Conservation (phyloP, 2,797 vertebrate genomes). For the Gorsachius magnificus region DNA sequence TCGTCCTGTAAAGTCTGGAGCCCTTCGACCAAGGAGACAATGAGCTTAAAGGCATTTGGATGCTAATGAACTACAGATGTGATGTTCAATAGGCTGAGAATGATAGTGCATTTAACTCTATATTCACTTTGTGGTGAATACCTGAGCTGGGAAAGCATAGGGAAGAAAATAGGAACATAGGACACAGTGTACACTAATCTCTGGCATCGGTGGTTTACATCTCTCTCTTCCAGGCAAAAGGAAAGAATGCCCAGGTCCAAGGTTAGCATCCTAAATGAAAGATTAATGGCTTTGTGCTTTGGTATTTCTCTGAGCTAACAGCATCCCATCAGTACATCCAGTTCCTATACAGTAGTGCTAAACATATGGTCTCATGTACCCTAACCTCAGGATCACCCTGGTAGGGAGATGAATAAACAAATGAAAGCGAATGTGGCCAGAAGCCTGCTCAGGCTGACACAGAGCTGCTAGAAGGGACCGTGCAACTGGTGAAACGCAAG, state of each 20-base stretch:
- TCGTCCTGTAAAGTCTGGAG: background rate
- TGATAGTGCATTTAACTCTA: background rate
- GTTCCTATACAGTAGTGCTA: background rate
- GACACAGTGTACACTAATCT: background rate
- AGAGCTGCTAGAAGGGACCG: background rate
- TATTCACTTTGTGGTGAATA: background rate
- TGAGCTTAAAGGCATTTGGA: conserved; percentile 18
- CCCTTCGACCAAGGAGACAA: conserved; percentile 21
- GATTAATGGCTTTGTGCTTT: background rate
- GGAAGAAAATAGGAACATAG: background rate
- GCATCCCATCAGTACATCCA: background rate
- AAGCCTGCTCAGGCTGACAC: background rate
- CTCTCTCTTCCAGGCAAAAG: background rate
- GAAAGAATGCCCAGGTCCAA: background rate
- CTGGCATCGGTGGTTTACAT: background rate
- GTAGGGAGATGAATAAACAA: background rate
- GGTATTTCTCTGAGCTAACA: background rate
- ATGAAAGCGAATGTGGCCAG: background rate
- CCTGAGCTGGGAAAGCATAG: background rate
- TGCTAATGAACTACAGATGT: conserved; percentile 32
- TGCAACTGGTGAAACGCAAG: background rate
- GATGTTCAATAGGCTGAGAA: background rate
- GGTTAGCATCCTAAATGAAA: background rate
- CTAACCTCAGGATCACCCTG: background rate
- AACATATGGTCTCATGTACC: background rate